Base-by-base conservation (phyloP, 2,888 invertebrate genomes). In the Pyrochroa serraticornis region DNA sequence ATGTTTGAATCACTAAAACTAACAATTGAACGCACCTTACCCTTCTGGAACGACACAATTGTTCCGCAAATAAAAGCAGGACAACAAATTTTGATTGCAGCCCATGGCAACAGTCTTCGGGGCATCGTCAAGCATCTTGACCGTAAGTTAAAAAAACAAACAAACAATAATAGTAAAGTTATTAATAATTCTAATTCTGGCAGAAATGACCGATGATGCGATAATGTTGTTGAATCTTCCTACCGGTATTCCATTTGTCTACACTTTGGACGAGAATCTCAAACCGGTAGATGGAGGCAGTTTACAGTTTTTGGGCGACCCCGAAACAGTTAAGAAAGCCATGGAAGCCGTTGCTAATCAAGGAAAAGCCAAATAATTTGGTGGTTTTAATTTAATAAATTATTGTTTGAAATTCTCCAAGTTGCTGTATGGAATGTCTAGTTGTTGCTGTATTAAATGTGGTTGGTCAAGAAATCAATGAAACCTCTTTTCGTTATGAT, bases 41-140 rank as follows among this genome's bases (percentile, higher is more conserved):
- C 96, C 0, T 94, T 91, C 73, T 96, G 95, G 91, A 93, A 95
- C 79, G 82, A 92, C 74, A 86, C 89, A 38, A 88, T 97, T 81
- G 87, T 95, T 71, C 88, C 95, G 67, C 84, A 93, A 82, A 84
- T 95, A 66, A 93, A 92, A 74, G 90, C 87, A 72, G 93, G 92
- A 48, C 91, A 92, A 74, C 85, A 81, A 22, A 88, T 94, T 56
- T 84, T 95, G 48, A 91, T 94, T 72, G 93, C 93, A 43, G 92
- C 93, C 34, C 94, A 95, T 75, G 94, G 94, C 35, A 94, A 94
- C 78, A 93, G 93, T 74, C 84, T 93, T 43, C 83, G 94, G 70
- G 93, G 93, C 60, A 91, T 95, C 69, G 92, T 94, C 2, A 94
- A 93, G 79, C 91, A 93, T 82, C 86, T 74, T 13, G 71, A 73